A percentile compares a stretch with the other conserved stretches of the same genome.
These are phyloP conservation scores for Xestobium rufovillosum DNA, from an alignment of 2,888 invertebrate species.

Conservation along the genomic window DNA sequence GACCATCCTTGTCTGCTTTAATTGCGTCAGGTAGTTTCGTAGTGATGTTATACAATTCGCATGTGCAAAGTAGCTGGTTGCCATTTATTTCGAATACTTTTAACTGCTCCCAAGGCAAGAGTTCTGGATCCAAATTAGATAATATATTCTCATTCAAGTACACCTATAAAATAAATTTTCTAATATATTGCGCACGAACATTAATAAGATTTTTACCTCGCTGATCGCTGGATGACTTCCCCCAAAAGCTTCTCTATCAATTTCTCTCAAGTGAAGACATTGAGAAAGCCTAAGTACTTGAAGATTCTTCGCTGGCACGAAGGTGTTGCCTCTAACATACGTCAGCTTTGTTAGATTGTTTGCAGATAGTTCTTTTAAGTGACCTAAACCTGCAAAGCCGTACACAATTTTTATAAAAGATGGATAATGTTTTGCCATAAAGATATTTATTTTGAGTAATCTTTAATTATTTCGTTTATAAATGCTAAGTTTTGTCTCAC, in stretches of 20 bases:
- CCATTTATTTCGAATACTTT: slow-evolving; percentile 50
- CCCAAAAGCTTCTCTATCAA: slow-evolving; percentile 54
- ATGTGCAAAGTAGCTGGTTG: slow-evolving; percentile 62
- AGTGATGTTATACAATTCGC: slow-evolving; percentile 42
- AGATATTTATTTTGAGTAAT: no score
- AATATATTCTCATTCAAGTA: slow-evolving; percentile 57
- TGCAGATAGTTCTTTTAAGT: slow-evolving; percentile 52
- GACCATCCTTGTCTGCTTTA: slow-evolving; percentile 29
- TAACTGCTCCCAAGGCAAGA: slow-evolving; percentile 51
- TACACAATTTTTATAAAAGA: no score
- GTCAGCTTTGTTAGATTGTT: slow-evolving; percentile 51
- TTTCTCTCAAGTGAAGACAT: slow-evolving; percentile 34
- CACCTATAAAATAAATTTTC: slow-evolving; percentile 42
- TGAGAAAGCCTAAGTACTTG: slow-evolving; percentile 33
- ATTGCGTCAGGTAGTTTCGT: slow-evolving; percentile 27
- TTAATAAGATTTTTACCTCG: slow-evolving; percentile 43
- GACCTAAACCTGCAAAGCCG: slow-evolving; percentile 47
- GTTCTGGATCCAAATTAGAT: slow-evolving; percentile 46
- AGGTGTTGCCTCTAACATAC: slow-evolving; percentile 42
- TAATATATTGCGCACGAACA: not conserved
- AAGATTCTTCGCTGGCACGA: slow-evolving; percentile 31
- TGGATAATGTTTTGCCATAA: no score
- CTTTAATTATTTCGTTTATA: no score
- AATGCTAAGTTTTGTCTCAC: no score
- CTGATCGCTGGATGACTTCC: slow-evolving; percentile 46